Conservation (phyloP, 1,140 invertebrate species). For the Coelopa frigida region DNA sequence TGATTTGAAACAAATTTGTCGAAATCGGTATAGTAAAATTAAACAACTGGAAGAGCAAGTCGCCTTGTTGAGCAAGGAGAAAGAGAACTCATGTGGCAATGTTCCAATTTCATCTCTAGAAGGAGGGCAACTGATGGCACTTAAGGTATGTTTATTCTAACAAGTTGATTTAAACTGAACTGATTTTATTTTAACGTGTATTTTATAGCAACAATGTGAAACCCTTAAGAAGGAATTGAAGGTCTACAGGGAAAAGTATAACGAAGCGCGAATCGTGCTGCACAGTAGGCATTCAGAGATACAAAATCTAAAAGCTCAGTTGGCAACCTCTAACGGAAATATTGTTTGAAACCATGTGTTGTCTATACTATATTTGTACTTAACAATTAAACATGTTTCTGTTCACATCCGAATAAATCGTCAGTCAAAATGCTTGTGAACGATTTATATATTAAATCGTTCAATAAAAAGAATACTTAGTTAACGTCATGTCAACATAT, state of each 20-base stretch:
- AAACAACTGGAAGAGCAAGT: slow-evolving; percentile 5
- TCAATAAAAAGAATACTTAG: too few species aligned
- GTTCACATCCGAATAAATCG: too few species aligned
- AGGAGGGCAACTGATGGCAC: neutral
- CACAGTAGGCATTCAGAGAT: slow-evolving; percentile 3
- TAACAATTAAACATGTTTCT: too few species aligned
- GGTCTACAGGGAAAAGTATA: slow-evolving; percentile 4
- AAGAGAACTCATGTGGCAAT: slow-evolving; percentile 8
- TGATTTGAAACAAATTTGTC: slow-evolving; percentile 9
- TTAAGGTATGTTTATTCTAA: slow-evolving; percentile 2
- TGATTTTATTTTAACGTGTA: neutral
- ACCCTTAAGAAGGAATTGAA: slow-evolving; percentile 5
- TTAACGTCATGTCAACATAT: too few species aligned
- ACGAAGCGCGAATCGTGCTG: slow-evolving; percentile 6
- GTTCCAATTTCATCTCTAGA: neutral
- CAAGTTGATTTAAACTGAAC: neutral
- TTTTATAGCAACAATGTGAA: slow-evolving; percentile 2
- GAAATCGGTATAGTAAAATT: slow-evolving; percentile 2
- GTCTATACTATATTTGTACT: too few species aligned
- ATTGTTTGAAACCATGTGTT: too few species aligned
- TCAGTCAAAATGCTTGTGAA: too few species aligned
- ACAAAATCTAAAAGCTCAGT: neutral
- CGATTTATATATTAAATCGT: too few species aligned
- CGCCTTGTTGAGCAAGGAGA: too few species aligned
- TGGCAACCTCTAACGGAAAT: too few species aligned